Evolutionary conservation across 92 coral and sea anemone species (phyloP), one percentile per base, ranked within the genome.

Genomic region (Palythoa grandis): DNA sequence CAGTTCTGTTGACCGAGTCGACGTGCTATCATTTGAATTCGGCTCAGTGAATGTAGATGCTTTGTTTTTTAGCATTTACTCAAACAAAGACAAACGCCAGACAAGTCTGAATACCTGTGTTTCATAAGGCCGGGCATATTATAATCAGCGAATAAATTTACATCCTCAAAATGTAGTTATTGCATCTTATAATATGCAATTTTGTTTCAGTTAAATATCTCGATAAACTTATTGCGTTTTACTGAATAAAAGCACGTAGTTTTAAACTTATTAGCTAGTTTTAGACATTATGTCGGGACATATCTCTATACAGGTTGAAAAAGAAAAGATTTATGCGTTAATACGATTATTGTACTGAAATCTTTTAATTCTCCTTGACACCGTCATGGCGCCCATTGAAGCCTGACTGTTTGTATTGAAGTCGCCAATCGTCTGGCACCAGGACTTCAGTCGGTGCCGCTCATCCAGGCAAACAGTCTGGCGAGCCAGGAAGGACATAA

Each of bases 401-500:
- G 19, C 12, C 5, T 14, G 50, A 58, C 19, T 77, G 82, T 77
- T 77, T 77, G 68, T 77, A 35, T 43, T 35, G 14, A 20, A 37
- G 82, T 77, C 82, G 69, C 82, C 82, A 60, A 7, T 7, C 43
- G 82, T 77, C 70, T 77, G 82, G 82, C 68, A 20, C 48, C 68
- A 13, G 12, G 66, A n/a, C 70, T 17, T 66, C 22, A 7, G 14
- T 53, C 69, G 25, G 10, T 16, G 43, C 52, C 38, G 69, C 76
- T 48, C 52, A 66, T 48, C 82, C 52, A 43, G n/a, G 20, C 22
- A 24, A 48, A 17, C 25, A 57, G n/a, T 37, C 15, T 3, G 16
- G 11, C 14, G 1, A 29, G 19, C 50, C 50, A 25, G 52, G 68
- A 77, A 56, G 69, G 82, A 77, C 54, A 29, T 57, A 23, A 53